Percentiles rank a stretch among this genome's conserved stretches.
These are phyloP conservation scores for Xenentodon cancila DNA, from an alignment of 2,797 vertebrate genomes.

Conservation along the genomic window DNA sequence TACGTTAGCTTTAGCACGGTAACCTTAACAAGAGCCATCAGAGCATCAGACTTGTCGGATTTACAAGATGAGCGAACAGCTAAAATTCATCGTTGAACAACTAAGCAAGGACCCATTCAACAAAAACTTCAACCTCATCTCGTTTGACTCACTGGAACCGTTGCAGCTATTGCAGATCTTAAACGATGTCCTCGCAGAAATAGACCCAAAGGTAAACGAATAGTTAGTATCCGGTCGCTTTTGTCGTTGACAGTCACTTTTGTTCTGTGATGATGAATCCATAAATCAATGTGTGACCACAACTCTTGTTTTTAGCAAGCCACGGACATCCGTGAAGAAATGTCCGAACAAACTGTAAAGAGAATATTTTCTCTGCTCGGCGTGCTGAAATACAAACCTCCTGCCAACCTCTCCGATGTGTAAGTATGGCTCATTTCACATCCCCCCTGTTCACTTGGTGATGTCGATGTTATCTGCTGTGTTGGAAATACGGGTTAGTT, in stretches of 20 bases:
- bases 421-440: conserved; percentile 72
- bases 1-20: conserved; percentile 30
- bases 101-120: conserved; percentile 95
- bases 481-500: too few relatives aligned
- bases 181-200: conserved; percentile 93
- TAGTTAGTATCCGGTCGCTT: background rate
- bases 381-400: conserved; percentile 95
- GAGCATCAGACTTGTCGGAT: background rate
- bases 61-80: conserved; percentile 90
- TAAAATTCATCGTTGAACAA: conserved; percentile 94
- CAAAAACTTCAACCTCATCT: conserved; percentile 95
- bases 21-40: conserved; percentile 7
- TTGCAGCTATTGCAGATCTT: conserved; percentile 93
- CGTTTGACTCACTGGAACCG: conserved; percentile 94
- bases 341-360: conserved; percentile 94
- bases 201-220: conserved; percentile 91
- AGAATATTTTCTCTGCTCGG: conserved; percentile 91
- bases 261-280: background rate
- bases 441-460: too few relatives aligned
- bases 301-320: conserved; percentile 84
- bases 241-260: too few relatives aligned
- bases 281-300: too few relatives aligned
- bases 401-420: conserved; percentile 87
- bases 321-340: conserved; percentile 95
- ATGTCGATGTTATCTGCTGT: too few relatives aligned